phyloP scores from a whole-genome alignment of 2,113 vertebrate species.

The Mastomys coucha region DNA sequence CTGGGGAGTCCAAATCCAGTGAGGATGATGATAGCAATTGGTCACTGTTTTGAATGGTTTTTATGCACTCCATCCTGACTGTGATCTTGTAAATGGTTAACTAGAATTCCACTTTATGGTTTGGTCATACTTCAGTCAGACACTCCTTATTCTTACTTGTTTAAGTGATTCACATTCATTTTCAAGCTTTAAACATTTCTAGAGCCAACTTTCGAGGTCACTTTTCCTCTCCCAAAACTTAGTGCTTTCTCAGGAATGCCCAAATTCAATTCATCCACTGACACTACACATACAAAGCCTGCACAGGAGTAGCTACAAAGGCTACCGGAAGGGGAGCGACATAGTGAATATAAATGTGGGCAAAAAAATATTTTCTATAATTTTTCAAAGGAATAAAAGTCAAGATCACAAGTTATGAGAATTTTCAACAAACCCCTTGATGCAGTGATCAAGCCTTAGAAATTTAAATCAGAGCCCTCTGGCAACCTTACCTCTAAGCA shows the following conservation, averaged over 20 bases:
- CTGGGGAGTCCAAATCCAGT: not conserved
- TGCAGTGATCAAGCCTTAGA: conserved; percentile 76
- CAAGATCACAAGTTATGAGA: conserved; percentile 75
- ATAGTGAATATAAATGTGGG: conserved; percentile 60
- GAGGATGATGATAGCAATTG: not conserved
- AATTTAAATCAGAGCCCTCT: conserved; percentile 78
- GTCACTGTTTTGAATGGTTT: not conserved
- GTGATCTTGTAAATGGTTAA: not conserved
- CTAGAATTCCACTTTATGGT: not conserved
- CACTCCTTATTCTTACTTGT: not conserved
- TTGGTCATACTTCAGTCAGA: not conserved
- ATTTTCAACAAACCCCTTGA: conserved; percentile 71
- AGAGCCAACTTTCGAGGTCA: conserved; percentile 58
- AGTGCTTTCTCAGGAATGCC: conserved; percentile 52
- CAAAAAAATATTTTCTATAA: conserved; percentile 68
- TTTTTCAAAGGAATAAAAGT: conserved; percentile 80
- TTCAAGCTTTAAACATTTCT: conserved; percentile 54
- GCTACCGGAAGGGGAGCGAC: conserved; percentile 52
- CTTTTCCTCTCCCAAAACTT: conserved; percentile 54
- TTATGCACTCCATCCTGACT: not conserved
- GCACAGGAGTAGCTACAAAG: conserved; percentile 50
- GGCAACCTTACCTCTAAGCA: conserved; percentile 72
- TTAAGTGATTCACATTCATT: conserved; percentile 10
- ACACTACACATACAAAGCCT: not conserved
- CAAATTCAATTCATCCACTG: conserved; percentile 45